phyloP scores from a whole-genome alignment of 2,888 invertebrate genomes.

The Fabriciana adippe region DNA sequence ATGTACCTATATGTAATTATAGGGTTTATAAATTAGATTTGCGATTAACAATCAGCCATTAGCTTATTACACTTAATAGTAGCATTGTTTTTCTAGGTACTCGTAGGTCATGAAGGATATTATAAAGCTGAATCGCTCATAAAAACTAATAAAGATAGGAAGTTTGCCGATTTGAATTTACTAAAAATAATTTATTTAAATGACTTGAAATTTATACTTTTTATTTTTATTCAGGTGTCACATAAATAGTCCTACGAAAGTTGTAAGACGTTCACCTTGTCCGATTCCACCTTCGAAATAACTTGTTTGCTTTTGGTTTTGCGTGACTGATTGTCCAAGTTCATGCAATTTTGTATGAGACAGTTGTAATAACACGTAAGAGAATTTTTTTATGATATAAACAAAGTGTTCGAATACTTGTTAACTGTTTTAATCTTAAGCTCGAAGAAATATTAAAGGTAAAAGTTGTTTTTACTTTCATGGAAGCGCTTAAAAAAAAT shows the following conservation, averaged over 20 bases:
- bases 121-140: no score
- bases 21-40: no score
- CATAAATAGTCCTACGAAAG: slow-evolving; percentile 17
- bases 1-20: no score
- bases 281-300: slow-evolving; percentile 34
- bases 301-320: slow-evolving; percentile 32
- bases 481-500: no score
- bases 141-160: no score
- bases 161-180: no score
- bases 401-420: background rate
- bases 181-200: background rate
- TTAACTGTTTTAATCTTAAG: background rate
- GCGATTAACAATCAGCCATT: no score
- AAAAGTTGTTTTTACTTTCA: no score
- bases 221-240: slow-evolving; percentile 1
- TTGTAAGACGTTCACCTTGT: slow-evolving; percentile 21
- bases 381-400: background rate
- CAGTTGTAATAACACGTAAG: no score
- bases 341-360: slow-evolving; percentile 10
- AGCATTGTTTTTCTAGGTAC: background rate
- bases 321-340: slow-evolving; percentile 23
- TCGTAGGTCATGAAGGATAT: no score
- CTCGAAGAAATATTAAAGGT: no score
- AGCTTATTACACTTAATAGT: no score
- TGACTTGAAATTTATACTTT: background rate